A percentile compares a stretch with the other conserved stretches of the same genome.
Evolutionary conservation across 2,888 invertebrate genomes (phyloP).

Genomic region (Tribolium freemani): DNA sequence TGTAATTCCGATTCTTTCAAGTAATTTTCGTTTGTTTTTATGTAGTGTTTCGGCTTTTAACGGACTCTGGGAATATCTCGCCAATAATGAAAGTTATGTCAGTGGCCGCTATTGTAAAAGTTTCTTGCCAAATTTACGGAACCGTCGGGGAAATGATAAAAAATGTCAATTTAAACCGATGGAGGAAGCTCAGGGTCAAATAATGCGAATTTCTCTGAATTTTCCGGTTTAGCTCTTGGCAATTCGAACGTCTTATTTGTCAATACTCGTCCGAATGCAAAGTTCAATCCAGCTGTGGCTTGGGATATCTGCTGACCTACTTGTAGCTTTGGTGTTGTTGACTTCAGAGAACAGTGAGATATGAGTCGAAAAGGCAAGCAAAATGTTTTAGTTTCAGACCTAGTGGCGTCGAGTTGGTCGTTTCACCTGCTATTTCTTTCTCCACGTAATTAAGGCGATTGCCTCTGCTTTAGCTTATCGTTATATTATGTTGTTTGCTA

Average conservation of each 20-base stretch:
- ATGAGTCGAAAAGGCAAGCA: conserved; percentile 40
- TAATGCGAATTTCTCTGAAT: conserved; percentile 13
- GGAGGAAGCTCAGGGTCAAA: conserved; percentile 9
- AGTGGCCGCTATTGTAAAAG: neutral
- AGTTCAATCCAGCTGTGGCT: conserved; percentile 29
- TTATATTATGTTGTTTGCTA: conserved; percentile 14
- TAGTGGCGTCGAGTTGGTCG: conserved; percentile 33
- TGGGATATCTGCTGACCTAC: conserved; percentile 43
- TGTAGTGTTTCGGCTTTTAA: neutral
- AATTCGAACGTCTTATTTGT: conserved; percentile 34
- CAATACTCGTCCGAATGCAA: conserved; percentile 32
- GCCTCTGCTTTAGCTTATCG: conserved; percentile 28
- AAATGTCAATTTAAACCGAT: conserved; percentile 1
- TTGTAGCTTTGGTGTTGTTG: conserved; percentile 47
- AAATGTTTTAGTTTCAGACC: conserved; percentile 39
- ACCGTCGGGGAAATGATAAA: neutral
- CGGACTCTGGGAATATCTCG: neutral
- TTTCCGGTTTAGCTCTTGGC: conserved; percentile 9
- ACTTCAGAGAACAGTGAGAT: conserved; percentile 40
- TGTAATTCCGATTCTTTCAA: no score
- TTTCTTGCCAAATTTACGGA: neutral
- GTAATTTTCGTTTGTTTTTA: neutral
- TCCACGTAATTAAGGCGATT: conserved; percentile 42
- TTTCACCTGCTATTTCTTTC: conserved; percentile 41
- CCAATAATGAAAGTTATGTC: neutral